Evolutionary conservation across 92 coral and sea anemone species (phyloP), one percentile per base, ranked within the genome.

Genomic region (Anthopleura xanthogrammica): DNA sequence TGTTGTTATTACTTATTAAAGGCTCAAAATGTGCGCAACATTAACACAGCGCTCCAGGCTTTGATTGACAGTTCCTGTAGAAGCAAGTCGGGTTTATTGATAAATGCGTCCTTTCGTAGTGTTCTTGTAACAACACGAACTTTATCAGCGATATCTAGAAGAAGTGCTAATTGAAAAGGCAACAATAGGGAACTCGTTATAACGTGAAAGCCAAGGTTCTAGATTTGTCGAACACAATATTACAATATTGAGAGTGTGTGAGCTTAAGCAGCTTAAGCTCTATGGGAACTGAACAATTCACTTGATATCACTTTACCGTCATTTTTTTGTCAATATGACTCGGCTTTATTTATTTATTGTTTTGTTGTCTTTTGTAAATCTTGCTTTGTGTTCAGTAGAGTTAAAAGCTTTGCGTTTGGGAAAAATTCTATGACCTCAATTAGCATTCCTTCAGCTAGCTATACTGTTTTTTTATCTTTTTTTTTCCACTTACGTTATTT

Each of bases 131-230:
- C 74, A 68, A 68, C 74, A 68, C 41, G 42, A 68, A 23, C 41
- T 68, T 68, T 68, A 68, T 68, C 74, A 23, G 12, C 5, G 16
- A 29, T 23, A 68, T 23, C 42, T 68, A 62, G 29, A 62, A 62
- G 24, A 62, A 62, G 70, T 68, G 74, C 42, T 68, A 68, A 68
- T 68, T 68, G 74, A 68, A 68, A 68, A 29, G 74, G 29, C 29
- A 68, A 68, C 40, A 68, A 68, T 29, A 36, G 74, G 1, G 36
- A 16, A n/a, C 23, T 60, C 5, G 9, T 29, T 36, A 36, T 24
- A 23, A 10, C 36, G 43, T 29, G 4, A 23, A 23, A 68, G 74
- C 36, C 74, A 68, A 68, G 74, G 74, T 68, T 68, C 29, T 23
- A 36, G 16, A 68, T 10, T 68, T 29, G 74, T 36, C 3, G 19